Evolutionary conservation across 2,113 vertebrate genomes (phyloP), one percentile per base, ranked within the genome.

Genomic region (Grus americana): DNA sequence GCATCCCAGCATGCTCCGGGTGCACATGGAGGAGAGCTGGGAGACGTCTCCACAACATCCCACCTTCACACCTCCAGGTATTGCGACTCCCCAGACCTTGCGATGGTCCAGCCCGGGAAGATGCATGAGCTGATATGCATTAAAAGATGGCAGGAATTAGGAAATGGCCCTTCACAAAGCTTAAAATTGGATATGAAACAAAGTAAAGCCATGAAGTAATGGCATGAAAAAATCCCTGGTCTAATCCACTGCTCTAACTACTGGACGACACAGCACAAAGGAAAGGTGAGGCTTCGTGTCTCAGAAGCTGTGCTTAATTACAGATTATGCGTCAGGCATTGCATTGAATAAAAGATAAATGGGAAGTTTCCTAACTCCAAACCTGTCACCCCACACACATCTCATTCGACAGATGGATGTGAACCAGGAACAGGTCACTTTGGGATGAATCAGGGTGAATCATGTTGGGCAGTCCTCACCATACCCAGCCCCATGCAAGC

Each of bases 391-490:
- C 34, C 47, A 2, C 8, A 15, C 8, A 12, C 40, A 36, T 18
- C 49, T 63, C 34, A 47, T 19, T 38, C 36, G 34, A 2, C 2
- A 10, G 14, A 4, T 0, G 20, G 49, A 10, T 17, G 47, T 23
- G 55, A 86, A 12, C 5, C 23, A 49, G 36, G 42, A 32, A 8
- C 0, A 22, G 34, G 20, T 19, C 89, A 36, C 19, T 61, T 17
- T 2, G n/a, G 78, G 72, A 27, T 55, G 42, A 55, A 38, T 36
- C 26, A 10, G 61, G 50, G 22, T 49, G 23, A 81, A 32, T 38
- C 26, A 2, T 1, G 3, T 2, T 14, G 66, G 21, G 11, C 62
- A 8, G 29, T 50, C 55, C n/a, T 22, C 0, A 0, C n/a, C 32
- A 10, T 16, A 32, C 9, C 15, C 44, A 65, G 38, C n/a, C 32